Base-by-base conservation (phyloP, 2,888 invertebrate species). In the Lasius fuliginosus region DNA sequence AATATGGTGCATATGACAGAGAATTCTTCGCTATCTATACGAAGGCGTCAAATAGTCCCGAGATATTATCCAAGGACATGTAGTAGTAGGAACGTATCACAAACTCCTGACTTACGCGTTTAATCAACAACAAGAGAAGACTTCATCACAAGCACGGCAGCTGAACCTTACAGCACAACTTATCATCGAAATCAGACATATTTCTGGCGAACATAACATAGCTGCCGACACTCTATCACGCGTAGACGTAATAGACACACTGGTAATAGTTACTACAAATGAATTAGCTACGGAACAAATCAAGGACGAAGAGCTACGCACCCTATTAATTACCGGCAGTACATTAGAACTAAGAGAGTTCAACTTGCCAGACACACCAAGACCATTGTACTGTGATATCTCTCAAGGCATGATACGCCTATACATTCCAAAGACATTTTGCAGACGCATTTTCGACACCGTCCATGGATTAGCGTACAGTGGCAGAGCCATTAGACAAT, bases 1-100 rank as follows among this genome's bases (percentile, higher is more conserved):
- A 15, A 27, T 76, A 76, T n/a, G 46, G 60, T 18, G 18, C 65
- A 2, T 76, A 65, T 27, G 75, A 76, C 23, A 8, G 64, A 30
- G 75, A 76, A 36, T 64, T 76, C 0, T 23, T 76, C 0, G 65
- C 65, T 0, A 64, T 64, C 11, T 76, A 46, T 9, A 33, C 4
- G 64, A 42, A 3, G 1, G 5, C 9, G 11, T 76, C 6, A 76
- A 76, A 5, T 18, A 75, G 18, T 75, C 65, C 5, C 12, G n/a
- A 3, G 23, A 67, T 9, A 12, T 67, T 1, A 15, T 53, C 1
- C 36, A 77, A 4, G 56, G 33, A 33, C 4, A 33, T 2, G 33
- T 33, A 33, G 4, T 33, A 33, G 5, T 42, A 12, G 2, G 3
- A 56, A 67, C 69, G 6, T 69, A 83, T 30, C 76, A 83, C 30